Conservation (phyloP, 2,888 invertebrate genomes). For the Odontocolon sp. region DNA sequence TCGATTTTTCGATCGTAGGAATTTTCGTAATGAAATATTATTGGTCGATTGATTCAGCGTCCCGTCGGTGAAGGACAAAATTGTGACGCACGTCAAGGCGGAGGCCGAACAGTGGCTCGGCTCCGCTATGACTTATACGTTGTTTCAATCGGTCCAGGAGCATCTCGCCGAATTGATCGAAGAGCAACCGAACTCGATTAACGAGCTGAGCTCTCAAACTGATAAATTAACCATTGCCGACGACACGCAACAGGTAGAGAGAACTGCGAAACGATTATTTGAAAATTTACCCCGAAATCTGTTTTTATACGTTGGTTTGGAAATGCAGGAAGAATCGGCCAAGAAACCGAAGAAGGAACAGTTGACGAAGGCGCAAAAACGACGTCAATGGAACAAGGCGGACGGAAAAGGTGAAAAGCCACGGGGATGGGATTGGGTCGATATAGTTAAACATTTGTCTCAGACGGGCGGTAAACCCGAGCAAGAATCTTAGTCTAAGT, state of each 20-base stretch:
- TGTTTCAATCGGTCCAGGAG: constrained; percentile 96
- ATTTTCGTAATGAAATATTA: constrained; percentile 12
- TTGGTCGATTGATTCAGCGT: constrained; percentile 81
- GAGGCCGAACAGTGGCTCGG: constrained; percentile 93
- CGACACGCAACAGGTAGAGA: constrained; percentile 78
- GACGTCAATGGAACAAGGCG: constrained; percentile 92
- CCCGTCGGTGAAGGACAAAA: constrained; percentile 87
- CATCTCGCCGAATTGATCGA: constrained; percentile 87
- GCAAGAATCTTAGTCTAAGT: constrained; percentile 71
- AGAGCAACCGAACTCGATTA: constrained; percentile 86
- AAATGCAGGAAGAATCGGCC: constrained; percentile 75
- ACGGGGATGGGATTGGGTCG: constrained; percentile 97
- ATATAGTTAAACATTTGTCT: constrained; percentile 96
- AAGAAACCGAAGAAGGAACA: constrained; percentile 91
- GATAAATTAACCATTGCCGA: constrained; percentile 84
- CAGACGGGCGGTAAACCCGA: constrained; percentile 86
- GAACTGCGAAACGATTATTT: background rate
- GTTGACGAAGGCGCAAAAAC: constrained; percentile 94
- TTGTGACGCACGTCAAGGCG: constrained; percentile 84
- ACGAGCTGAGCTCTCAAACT: constrained; percentile 81
- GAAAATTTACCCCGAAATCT: constrained; percentile 16
- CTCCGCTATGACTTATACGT: constrained; percentile 96
- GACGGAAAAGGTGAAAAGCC: constrained; percentile 92
- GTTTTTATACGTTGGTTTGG: constrained; percentile 15
- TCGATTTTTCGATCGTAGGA: constrained; percentile 6